Evolutionary conservation across 1,140 invertebrate species (phyloP), one percentile per base, ranked within the genome.

Genomic region (Brachionus asplanchnoidis): DNA sequence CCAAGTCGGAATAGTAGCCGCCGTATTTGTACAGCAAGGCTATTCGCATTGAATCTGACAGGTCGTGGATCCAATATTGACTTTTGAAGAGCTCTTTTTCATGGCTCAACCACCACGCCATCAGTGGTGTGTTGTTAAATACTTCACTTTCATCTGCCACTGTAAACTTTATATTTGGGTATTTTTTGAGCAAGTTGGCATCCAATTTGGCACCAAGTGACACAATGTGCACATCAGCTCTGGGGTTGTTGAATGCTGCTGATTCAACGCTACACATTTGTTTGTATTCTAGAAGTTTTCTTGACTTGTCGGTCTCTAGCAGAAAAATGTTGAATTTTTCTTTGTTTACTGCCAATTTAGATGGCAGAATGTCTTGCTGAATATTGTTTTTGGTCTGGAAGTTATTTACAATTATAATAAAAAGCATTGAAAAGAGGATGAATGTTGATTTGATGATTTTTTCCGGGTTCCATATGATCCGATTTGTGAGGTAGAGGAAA

Each of bases 11-110:
- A 26, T 77, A 77, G 20, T 53, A 77, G 8, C 73, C 73, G 7
- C 73, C 73, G 11, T 50, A 50, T 77, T 77, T 77, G 44, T 77
- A 77, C 42, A 77, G 17, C 23, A 77, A 46, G 17, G 73, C 42
- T 14, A 77, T 53, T 4, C 73, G 42, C 9, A 77, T 50, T n/a
- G 73, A 11, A 77, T 77, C 73, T 23, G 73, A 77, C 26, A 77
- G 11, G 32, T 77, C 42, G 12, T 77, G 73, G 7, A 77, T 50
- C n/a, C n/a, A 77, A 77, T 26, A 77, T 28, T 77, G 17, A 26
- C 73, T 77, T 20, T 77, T 50, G 12, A 50, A 53, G 12, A 77
- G 8, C 4, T 50, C 42, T n/a, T 50, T 50, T 26, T 77, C 46
- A 5, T 77, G 20, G 11, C 42, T 50, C 42, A 40, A 40, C 42